Conservation (phyloP, 2,113 vertebrate genomes). For the Mastomys coucha region DNA sequence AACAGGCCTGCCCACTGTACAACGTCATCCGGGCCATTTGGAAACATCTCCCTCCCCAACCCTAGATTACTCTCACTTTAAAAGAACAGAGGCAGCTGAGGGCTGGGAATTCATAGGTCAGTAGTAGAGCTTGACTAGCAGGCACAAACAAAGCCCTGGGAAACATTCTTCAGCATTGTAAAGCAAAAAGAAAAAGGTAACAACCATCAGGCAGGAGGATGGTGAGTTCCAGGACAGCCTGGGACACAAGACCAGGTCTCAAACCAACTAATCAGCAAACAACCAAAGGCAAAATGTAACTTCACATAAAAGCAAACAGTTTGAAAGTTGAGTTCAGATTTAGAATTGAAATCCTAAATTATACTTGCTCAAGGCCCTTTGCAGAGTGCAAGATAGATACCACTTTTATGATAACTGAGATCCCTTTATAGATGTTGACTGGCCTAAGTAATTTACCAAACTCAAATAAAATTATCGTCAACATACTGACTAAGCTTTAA, state of each 20-base stretch:
- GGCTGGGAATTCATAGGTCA: background rate
- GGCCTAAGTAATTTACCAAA: conserved; percentile 43
- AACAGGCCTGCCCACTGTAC: background rate
- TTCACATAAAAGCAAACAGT: conserved; percentile 23
- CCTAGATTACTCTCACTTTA: background rate
- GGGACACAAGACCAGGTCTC: background rate
- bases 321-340: conserved; percentile 48
- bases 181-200: background rate
- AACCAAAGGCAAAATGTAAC: conserved; percentile 43
- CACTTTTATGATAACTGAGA: conserved; percentile 18
- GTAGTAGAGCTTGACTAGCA: background rate
- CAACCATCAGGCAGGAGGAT: background rate
- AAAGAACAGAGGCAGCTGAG: background rate
- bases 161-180: background rate
- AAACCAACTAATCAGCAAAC: background rate
- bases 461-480: conserved; percentile 54
- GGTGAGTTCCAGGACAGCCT: background rate
- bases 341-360: conserved; percentile 47
- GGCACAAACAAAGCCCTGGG: background rate
- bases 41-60: background rate
- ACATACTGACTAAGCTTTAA: conserved; percentile 20
- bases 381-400: background rate
- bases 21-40: background rate
- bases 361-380: background rate
- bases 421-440: conserved; percentile 30